Evolutionary conservation across 2,113 vertebrate species (phyloP).

Genomic region (Noturus placidus): DNA sequence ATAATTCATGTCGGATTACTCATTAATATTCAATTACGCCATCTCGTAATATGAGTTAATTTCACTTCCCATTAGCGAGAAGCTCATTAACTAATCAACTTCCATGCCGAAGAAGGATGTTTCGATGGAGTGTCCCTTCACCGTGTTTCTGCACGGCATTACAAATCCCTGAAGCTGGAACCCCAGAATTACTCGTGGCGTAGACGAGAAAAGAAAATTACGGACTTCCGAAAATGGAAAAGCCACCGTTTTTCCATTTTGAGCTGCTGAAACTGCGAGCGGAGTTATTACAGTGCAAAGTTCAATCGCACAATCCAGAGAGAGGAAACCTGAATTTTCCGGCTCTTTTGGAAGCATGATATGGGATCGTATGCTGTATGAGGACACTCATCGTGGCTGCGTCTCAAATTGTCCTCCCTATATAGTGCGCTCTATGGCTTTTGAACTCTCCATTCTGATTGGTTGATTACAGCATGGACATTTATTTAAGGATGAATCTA

Average conservation of each 20-base stretch:
- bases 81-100: conserved; percentile 64
- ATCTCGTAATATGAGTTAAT: conserved; percentile 55
- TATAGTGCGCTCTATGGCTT: neutral
- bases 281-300: conserved; percentile 2
- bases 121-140: conserved; percentile 37
- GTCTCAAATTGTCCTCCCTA: neutral
- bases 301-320: neutral
- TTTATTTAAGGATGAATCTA: neutral
- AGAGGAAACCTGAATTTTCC: neutral
- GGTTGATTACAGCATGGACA: neutral
- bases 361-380: neutral
- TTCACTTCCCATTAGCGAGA: conserved; percentile 63
- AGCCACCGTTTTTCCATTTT: conserved; percentile 32
- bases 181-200: conserved; percentile 26
- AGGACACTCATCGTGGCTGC: neutral
- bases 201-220: conserved; percentile 44
- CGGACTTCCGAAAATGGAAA: conserved; percentile 22
- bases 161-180: conserved; percentile 1
- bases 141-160: neutral
- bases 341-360: neutral
- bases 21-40: conserved; percentile 67
- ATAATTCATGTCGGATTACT: conserved; percentile 61
- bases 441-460: conserved; percentile 2
- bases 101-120: conserved; percentile 56
- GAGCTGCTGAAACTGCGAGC: neutral